phyloP scores from a whole-genome alignment of 2,113 vertebrate species.

The Nannospalax galili region DNA sequence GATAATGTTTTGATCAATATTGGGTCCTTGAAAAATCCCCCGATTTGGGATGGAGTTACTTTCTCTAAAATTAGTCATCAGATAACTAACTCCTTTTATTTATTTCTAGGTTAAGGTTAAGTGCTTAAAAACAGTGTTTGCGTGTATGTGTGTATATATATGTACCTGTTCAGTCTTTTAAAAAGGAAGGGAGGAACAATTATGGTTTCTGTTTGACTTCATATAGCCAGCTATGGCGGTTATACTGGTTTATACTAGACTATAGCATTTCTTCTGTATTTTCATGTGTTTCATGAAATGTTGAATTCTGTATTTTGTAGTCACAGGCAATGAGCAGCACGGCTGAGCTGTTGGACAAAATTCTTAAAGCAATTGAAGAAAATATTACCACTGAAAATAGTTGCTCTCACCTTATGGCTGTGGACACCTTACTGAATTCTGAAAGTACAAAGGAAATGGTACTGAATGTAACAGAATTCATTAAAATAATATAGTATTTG shows the following conservation, averaged over 20 bases:
- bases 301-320: conserved; percentile 85
- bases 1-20: conserved; percentile 20
- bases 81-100: conserved; percentile 18
- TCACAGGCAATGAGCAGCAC: conserved; percentile 94
- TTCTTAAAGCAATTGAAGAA: conserved; percentile 92
- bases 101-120: conserved; percentile 31
- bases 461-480: conserved; percentile 57
- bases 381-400: conserved; percentile 93
- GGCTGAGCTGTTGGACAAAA: conserved; percentile 91
- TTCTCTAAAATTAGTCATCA: conserved; percentile 50
- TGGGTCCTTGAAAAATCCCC: not conserved
- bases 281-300: conserved; percentile 56
- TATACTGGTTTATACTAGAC: conserved; percentile 9
- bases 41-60: not conserved
- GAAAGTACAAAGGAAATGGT: conserved; percentile 86
- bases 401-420: conserved; percentile 91
- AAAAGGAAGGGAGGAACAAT: not conserved
- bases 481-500: conserved; percentile 37
- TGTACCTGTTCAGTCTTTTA: conserved; percentile 1
- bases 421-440: conserved; percentile 86
- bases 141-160: not conserved
- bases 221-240: not conserved
- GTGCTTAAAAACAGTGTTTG: not conserved
- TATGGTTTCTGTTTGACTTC: conserved; percentile 29
- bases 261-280: conserved; percentile 30